Base-by-base conservation (phyloP, 2,113 vertebrate genomes). In the Laticauda laticaudata region DNA sequence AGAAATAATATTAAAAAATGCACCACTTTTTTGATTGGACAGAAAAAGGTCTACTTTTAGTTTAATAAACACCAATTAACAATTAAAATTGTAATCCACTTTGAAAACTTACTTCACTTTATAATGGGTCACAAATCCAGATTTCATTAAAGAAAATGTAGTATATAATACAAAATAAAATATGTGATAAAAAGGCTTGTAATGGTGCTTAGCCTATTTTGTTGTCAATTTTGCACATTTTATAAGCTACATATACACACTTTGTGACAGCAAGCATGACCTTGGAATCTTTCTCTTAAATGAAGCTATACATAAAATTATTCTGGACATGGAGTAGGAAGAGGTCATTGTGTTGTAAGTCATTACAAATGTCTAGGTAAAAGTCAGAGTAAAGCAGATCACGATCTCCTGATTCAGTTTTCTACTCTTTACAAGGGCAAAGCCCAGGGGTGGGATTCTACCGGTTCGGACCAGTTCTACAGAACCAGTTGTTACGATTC, bases 51-150 rank as follows among this genome's bases (percentile, higher is more conserved):
- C 20, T 51, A n/a, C 48, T 8, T 20, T 0, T 87, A 29, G 5
- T 91, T 94, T 95, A 57, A 64, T 59, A 75, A 85, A 39, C 24
- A 29, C 5, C 61, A 69, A 69, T 29, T 64, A 29, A 69, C n/a
- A 4, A 69, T 69, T 69, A n/a, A 69, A 69, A n/a, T 69, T 69
- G 61, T 4, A 69, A n/a, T n/a, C 61, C 11, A n/a, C 10, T n/a
- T 69, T 5, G 26, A 69, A n/a, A 69, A 69, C 1, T 14, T 64
- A 64, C 26, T 29, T 64, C 29, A 12, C 61, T 64, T 64, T 64
- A 64, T 26, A 14, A 64, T 14, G 26, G 61, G 61, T 64, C 61
- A 64, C 26, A 64, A 64, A 64, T 14, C 26, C 61, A 64, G 26
- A 69, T 4, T 69, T 26, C 11, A 69, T 69, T 69, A 69, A 69